Evolutionary conservation across 2,113 vertebrate genomes (phyloP), one percentile per base, ranked within the genome.

Genomic region (Chrysochloris asiatica): DNA sequence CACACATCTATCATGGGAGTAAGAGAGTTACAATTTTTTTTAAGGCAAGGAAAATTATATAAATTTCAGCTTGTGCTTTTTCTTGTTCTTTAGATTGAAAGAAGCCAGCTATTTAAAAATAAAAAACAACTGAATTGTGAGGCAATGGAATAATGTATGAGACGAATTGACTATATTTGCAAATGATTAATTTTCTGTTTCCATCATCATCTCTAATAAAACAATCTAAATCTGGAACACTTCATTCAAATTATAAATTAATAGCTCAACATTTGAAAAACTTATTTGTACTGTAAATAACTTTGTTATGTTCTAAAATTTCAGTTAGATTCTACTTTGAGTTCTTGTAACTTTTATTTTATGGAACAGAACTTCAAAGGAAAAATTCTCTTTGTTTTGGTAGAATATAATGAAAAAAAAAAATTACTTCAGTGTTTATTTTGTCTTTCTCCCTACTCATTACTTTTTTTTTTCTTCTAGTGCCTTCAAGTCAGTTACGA

Each of bases 291-390:
- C 6, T 48, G 41, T 30, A 75, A 94, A 52, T 36, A 95, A 48
- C 21, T 93, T 83, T 43, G 86, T 91, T 80, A 82, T 91, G 86
- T 89, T 73, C n/a, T 85, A 82, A 4, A 83, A 75, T 96, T 94
- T 76, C 19, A 24, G 3, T 52, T 43, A 77, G 36, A 88, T 50
- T 72, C 36, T 92, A n/a, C 71, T 75, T 88, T 80, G 69, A 69
- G 48, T 52, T 88, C 56, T 85, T 90, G 22, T 3, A 17, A 89
- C 2, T 83, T 94, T 88, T 86, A 86, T 83, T 94, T 90, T 94
- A 28, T 17, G 90, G 65, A 93, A 86, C 48, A 86, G 33, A 84
- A 9, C 67, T 77, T 78, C 22, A 48, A 84, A 81, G 17, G 65
- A 61, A 54, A 93, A 92, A 80, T 8, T 92, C 21, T 61, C 52